A percentile compares a stretch with the other conserved stretches of the same genome.
Conservation (phyloP, 1,140 invertebrate species). For the Acromyrmex echinatior region DNA sequence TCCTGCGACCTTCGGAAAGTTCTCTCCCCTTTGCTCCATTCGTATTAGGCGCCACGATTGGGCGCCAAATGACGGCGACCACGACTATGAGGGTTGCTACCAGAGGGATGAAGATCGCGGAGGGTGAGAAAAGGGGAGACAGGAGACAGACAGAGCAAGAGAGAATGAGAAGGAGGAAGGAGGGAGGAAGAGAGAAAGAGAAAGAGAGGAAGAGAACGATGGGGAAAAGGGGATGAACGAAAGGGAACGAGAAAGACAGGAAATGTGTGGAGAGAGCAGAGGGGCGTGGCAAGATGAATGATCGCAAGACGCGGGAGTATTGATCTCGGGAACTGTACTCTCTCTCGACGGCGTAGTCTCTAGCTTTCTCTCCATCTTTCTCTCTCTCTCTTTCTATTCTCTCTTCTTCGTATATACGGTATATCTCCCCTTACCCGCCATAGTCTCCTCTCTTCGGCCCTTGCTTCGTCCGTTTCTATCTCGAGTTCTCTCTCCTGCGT, state of each 20-base stretch:
- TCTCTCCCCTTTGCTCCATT: conserved; percentile 57
- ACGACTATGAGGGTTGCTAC: conserved; percentile 68
- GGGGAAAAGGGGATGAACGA: conserved; percentile 66
- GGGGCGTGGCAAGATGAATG: conserved; percentile 87
- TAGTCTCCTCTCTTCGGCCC: conserved; percentile 55
- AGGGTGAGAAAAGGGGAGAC: conserved; percentile 71
- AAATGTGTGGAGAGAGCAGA: conserved; percentile 82
- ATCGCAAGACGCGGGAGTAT: conserved; percentile 87
- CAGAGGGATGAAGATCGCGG: conserved; percentile 73
- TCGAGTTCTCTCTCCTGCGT: conserved; percentile 55
- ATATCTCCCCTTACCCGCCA: conserved; percentile 54
- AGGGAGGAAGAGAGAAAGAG: conserved; percentile 67
- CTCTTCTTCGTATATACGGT: conserved; percentile 69
- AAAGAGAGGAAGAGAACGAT: conserved; percentile 62
- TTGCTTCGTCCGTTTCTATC: conserved; percentile 55
- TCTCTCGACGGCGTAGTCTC: conserved; percentile 74
- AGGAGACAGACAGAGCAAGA: conserved; percentile 69
- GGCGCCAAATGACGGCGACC: conserved; percentile 71
- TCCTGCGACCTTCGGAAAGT: conserved; percentile 53
- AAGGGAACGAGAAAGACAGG: conserved; percentile 70
- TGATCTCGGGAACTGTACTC: conserved; percentile 84
- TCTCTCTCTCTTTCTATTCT: conserved; percentile 42
- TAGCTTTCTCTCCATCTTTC: conserved; percentile 75
- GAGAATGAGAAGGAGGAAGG: conserved; percentile 58
- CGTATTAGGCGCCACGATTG: conserved; percentile 71